Base-by-base conservation (phyloP, 30 jellyfish, hydroid and myxozoan species). In the Aurelia aurita complex sp. Pacific region DNA sequence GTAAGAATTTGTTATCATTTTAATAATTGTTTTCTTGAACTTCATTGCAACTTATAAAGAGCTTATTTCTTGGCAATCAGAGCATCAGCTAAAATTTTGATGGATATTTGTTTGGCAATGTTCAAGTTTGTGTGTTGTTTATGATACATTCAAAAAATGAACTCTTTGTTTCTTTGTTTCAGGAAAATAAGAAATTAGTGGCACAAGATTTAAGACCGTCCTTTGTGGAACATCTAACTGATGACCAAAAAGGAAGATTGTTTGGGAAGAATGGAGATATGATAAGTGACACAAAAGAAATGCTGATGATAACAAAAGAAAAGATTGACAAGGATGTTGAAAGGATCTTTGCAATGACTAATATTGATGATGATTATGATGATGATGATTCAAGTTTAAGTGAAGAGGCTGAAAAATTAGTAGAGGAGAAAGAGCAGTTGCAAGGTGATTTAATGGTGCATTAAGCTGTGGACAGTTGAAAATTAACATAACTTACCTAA, bases 171-270 rank as follows among this genome's bases (percentile, higher is more conserved):
- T 46, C 15, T 40, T 43, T 40, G 13, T 71, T 15, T 40, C 11
- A 71, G 81, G 35, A 71, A 3, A 19, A 40, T 17, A 71, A 17
- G 33, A 18, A 17, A 65, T 51, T 69, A 23, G 9, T 36, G n/a
- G 76, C 79, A 12, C 0, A 19, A 5, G 83, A 73, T 32, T 36
- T 73, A 2, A 61, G 77, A 18, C 43, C 80, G 13, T 4, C 54
- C 32, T 84, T 63, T 38, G 60, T 73, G 18, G 69, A 84, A 32
- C 51, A 46, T 5, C 81, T 73, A 4, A 10, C 77, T 38, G 62
- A 62, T 43, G 83, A 84, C 3, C 82, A 84, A 35, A 84, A 84
- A 18, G 67, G 72, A 14, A 69, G 87, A 12, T 55, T 84, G 42
- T 32, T 70, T 77, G 51, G 66, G 69, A 12, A 42, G 36, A 62